Evolutionary conservation across 2,797 vertebrate species (phyloP).

Genomic region (Danionella dracula): DNA sequence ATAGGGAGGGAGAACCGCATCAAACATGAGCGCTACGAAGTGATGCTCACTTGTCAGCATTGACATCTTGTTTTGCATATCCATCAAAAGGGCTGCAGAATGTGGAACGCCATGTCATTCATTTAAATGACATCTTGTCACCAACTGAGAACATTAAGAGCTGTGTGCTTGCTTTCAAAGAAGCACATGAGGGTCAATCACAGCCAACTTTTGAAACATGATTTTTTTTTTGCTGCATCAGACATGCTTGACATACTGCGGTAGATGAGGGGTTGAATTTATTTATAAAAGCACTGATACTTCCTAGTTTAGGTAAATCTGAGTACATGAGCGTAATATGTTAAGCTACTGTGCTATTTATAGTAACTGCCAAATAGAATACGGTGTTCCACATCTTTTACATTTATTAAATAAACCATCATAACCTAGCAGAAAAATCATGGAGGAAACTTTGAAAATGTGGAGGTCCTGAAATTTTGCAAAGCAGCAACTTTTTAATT

Average conservation of each 20-base stretch:
- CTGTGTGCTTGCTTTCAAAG: slow-evolving; percentile 7
- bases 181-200: background rate
- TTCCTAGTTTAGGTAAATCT: background rate
- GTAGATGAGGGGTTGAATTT: background rate
- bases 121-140: slow-evolving; percentile 17
- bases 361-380: too few relatives aligned
- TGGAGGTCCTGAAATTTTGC: too few relatives aligned
- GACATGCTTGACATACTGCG: background rate
- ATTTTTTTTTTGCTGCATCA: background rate
- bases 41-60: slow-evolving; percentile 13
- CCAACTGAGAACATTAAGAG: background rate
- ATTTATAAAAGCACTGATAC: background rate
- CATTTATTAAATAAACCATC: too few relatives aligned
- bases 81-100: slow-evolving; percentile 12
- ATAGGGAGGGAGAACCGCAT: background rate
- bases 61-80: slow-evolving; percentile 22
- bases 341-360: too few relatives aligned
- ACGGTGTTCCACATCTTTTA: too few relatives aligned
- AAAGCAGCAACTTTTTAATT: too few relatives aligned
- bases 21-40: slow-evolving; percentile 1
- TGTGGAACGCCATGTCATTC: slow-evolving; percentile 7
- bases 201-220: background rate
- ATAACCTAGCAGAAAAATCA: too few relatives aligned
- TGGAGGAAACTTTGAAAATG: too few relatives aligned
- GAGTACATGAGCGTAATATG: too few relatives aligned